Base-by-base conservation (phyloP, 2,888 invertebrate genomes). In the Trissoscelio sp. region DNA sequence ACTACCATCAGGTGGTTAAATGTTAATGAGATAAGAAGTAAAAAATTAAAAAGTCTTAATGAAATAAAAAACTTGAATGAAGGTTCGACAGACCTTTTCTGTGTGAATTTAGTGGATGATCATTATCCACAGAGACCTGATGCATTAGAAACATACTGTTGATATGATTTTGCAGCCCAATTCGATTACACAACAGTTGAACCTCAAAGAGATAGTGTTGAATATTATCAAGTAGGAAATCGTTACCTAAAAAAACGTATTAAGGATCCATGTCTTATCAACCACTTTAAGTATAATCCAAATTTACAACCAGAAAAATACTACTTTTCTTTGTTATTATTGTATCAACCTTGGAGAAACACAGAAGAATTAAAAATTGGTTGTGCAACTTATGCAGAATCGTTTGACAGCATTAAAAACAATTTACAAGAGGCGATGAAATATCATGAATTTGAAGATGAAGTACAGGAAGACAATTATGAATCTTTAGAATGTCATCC, bases 121-220 rank as follows among this genome's bases (percentile, higher is more conserved):
- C 12, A n/a, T 37, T 37, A 37, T 37, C 37, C 37, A n/a, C 37
- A 37, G 11, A 42, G 42, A 16, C 16, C 42, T 16, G 16, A 16
- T 16, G 14, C 5, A 7, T 14, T 42, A 14, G 16, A 14, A 7
- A 5, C 14, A 16, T 42, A 16, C 16, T 42, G 42, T 9, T 42
- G 14, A 16, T 16, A 42, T 42, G 42, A 42, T 42, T 42, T 42
- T 16, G 42, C 16, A 42, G 11, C 5, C 2, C 5, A 16, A 5
- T 42, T 14, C 16, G 3, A 42, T 16, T 42, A 14, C 16, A 4
- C 9, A 11, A 16, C 4, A 16, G 11, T 14, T 1, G 4, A 42
- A 42, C 42, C 42, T 42, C 9, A 37, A 37, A n/a, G 3, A 82
- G n/a, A 83, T n/a, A n/a, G n/a, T 55, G 22, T 69, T n/a, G 16